Evolutionary conservation across 2,113 vertebrate genomes (phyloP), one percentile per base, ranked within the genome.

Genomic region (Murina feae): DNA sequence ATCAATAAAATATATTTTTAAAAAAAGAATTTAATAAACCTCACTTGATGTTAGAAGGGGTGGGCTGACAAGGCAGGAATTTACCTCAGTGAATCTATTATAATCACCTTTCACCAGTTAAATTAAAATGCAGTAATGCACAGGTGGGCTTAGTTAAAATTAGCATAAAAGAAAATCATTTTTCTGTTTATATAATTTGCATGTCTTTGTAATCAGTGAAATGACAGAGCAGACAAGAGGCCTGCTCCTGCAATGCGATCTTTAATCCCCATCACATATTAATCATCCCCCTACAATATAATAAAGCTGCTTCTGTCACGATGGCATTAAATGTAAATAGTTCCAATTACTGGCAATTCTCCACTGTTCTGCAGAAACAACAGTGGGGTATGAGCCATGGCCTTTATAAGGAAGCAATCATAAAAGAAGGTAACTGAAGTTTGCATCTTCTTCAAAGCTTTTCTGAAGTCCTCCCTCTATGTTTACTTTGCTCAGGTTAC

Each of bases 171-270:
- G 72, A 94, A 96, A 96, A 93, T 84, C 1, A 86, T 60, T 76
- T 86, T 96, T 93, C 95, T 97, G 89, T 97, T 96, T 71, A 86
- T 92, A 60, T 90, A 58, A 97, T 96, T 93, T 96, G 86, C 78
- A 90, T 90, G 91, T 71, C 83, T 97, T 97, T 97, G 96, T 95
- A 96, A 96, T 89, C 95, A 95, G 94, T 7, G 0, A 94, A 95
- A 95, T 66, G 84, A 91, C 89, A 93, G 95, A 69, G 85, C 74
- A n/a, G 58, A 71, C 93, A 95, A 76, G 89, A 86, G 89, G 75
- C 47, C 55, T 75, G 79, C 95, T 94, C 71, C 72, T 49, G 96
- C 0, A 91, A 39, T 35, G 72, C 80, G 94, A 63, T 86, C 90
- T 96, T 95, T 81, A 96, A 95, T 96, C 68, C 79, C 85, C 78